Base-by-base conservation (phyloP, 2,113 vertebrate species). In the Pogonocichla stellata region DNA sequence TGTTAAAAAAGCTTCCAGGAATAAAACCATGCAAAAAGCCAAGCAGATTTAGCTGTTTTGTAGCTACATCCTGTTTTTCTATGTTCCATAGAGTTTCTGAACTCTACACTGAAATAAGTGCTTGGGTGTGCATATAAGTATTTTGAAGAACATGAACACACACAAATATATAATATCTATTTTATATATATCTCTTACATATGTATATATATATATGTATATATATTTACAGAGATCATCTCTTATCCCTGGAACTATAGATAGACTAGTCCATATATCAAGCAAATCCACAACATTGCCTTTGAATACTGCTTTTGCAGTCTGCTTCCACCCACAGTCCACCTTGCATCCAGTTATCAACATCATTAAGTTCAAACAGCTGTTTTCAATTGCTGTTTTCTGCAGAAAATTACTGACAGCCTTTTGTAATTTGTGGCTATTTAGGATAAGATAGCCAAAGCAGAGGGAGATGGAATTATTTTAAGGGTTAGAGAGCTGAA, bases 1-100 rank as follows among this genome's bases (percentile, higher is more conserved):
- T 93, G 36, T 54, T 91, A 58, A 79, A 91, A 93, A 85, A 88
- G 65, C 64, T 85, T 93, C 36, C n/a, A 80, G 62, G 73, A 95
- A 90, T 47, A 73, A 84, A 87, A 62, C 33, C 51, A 72, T 16
- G 22, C 54, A 75, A 65, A 95, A 89, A 80, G 18, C 89, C 79
- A 34, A 88, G 64, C 26, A 94, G 43, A 84, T 71, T n/a, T 84
- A 71, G 36, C 4, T 38, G 19, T 33, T 88, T 80, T 47, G 47
- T 54, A 80, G 31, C 34, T 73, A 70, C 15, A 33, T 57, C 42
- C 29, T 66, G 26, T 20, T 93, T 94, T 71, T 2, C 19, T 28
- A 28, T 47, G 29, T 51, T 56, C 72, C 31, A 19, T 8, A 17
- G 19, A 60, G 10, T 26, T 86, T 86, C 83, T 89, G 40, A 84